Evolutionary conservation across 2,888 invertebrate genomes (phyloP).

Genomic region (Scaeva pyrastri): DNA sequence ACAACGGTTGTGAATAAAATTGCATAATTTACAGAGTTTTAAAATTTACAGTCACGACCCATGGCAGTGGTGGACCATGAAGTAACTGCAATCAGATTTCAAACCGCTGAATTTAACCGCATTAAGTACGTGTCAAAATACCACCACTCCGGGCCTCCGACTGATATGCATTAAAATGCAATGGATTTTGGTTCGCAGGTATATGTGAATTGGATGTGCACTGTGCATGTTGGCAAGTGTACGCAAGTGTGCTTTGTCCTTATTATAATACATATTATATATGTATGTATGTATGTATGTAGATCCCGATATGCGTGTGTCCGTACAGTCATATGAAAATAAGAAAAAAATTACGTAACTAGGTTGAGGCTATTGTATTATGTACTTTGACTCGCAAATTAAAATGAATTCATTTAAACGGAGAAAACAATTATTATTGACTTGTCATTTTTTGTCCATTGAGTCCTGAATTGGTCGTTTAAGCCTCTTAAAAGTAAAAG

Average conservation of each 20-base stretch:
- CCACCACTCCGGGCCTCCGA: conserved; percentile 52
- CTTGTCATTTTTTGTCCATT: not conserved
- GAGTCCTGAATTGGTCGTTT: not conserved
- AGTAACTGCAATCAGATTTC: conserved; percentile 74
- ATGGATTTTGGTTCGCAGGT: conserved; percentile 22
- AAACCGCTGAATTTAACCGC: conserved; percentile 76
- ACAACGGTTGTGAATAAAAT: conserved; percentile 47
- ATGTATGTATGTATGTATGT: too few relatives aligned
- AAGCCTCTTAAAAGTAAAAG: not conserved
- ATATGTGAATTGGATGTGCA: not conserved
- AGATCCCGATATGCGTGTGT: not conserved
- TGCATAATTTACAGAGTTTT: conserved; percentile 75
- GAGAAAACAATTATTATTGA: conserved; percentile 4
- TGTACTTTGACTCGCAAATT: not conserved
- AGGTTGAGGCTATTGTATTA: not conserved
- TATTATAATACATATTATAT: not conserved
- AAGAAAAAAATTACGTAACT: not conserved
- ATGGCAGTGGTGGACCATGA: conserved; percentile 70
- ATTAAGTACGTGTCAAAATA: conserved; percentile 76
- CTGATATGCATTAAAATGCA: conserved; percentile 38
- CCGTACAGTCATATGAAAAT: not conserved
- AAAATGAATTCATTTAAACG: conserved; percentile 2
- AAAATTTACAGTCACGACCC: conserved; percentile 71
- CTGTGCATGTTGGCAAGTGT: not conserved
- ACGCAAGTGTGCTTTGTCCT: not conserved